A percentile compares a stretch with the other conserved stretches of the same genome.
These are phyloP conservation scores for Junonia oenone DNA, from an alignment of 2,888 invertebrate species.

Conservation along the genomic window DNA sequence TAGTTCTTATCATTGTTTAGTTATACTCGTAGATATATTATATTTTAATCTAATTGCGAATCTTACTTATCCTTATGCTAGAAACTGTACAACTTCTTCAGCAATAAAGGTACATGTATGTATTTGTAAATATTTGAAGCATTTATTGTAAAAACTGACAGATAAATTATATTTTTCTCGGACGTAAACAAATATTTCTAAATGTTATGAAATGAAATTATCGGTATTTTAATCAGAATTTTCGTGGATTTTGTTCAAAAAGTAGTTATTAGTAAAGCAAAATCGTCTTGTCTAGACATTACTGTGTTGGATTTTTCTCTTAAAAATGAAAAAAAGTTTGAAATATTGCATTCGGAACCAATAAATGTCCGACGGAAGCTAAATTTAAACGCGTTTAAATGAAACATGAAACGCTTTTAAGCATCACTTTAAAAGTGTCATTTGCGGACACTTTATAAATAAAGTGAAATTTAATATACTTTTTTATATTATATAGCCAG, in stretches of 20 bases:
- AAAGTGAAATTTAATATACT: too few relatives aligned
- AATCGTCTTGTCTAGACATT: slow-evolving; percentile 29
- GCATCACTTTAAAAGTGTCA: too few relatives aligned
- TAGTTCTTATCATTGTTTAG: slow-evolving; percentile 70
- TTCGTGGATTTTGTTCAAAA: slow-evolving; percentile 27
- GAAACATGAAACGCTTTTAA: too few relatives aligned
- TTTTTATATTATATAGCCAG: too few relatives aligned
- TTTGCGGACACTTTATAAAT: too few relatives aligned
- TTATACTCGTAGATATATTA: slow-evolving; percentile 58
- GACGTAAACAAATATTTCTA: slow-evolving; percentile 56
- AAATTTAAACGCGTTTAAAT: too few relatives aligned
- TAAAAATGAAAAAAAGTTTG: too few relatives aligned
- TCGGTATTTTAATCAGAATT: slow-evolving; percentile 32
- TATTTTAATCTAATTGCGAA: slow-evolving; percentile 57
- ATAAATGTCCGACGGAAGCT: too few relatives aligned
- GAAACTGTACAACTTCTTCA: slow-evolving; percentile 67
- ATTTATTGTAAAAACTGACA: slow-evolving; percentile 67
- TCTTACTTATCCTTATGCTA: slow-evolving; percentile 47
- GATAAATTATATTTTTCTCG: slow-evolving; percentile 76
- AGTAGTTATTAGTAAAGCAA: slow-evolving; percentile 27
- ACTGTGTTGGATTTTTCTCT: too few relatives aligned
- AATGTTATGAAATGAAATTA: slow-evolving; percentile 44
- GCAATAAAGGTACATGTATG: slow-evolving; percentile 72
- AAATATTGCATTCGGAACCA: too few relatives aligned
- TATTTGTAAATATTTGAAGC: slow-evolving; percentile 71